Percentiles rank a stretch among this genome's conserved stretches.
Evolutionary conservation across 1,140 invertebrate genomes (phyloP).

Genomic region (fruit fly (Drosophila melanogaster)): DNA sequence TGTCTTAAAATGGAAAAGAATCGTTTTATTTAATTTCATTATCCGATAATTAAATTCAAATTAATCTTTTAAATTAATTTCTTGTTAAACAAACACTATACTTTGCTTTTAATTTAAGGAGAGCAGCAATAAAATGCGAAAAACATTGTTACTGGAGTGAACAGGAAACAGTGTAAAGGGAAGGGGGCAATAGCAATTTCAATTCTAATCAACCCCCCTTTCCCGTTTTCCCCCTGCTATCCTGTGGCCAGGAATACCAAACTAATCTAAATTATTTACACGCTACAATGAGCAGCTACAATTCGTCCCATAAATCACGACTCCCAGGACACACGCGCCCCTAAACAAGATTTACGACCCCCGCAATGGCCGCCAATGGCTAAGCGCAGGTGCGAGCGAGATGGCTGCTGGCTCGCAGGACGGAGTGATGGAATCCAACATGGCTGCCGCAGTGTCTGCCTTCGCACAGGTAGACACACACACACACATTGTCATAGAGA

Average conservation of each 20-base stretch:
- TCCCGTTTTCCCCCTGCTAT: background rate
- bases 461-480: slow-evolving; percentile 72
- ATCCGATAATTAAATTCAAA: slow-evolving; percentile 5
- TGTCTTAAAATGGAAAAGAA: background rate
- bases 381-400: slow-evolving; percentile 55
- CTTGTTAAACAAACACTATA: background rate
- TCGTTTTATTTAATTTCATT: background rate
- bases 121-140: slow-evolving; percentile 42
- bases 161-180: background rate
- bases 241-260: slow-evolving; percentile 54
- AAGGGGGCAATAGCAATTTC: slow-evolving; percentile 41
- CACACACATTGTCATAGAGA: slow-evolving; percentile 13
- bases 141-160: slow-evolving; percentile 33
- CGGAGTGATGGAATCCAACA: slow-evolving; percentile 82
- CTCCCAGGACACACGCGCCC: slow-evolving; percentile 82
- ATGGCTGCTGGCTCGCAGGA: slow-evolving; percentile 55
- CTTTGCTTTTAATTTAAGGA: slow-evolving; percentile 30
- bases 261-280: slow-evolving; percentile 83
- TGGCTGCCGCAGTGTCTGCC: slow-evolving; percentile 58
- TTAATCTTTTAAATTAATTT: slow-evolving; percentile 16
- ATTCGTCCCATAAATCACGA: slow-evolving; percentile 81
- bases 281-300: slow-evolving; percentile 80
- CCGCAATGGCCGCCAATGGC: slow-evolving; percentile 41
- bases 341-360: slow-evolving; percentile 78
- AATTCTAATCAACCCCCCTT: slow-evolving; percentile 60